Percentiles rank a stretch among this genome's conserved stretches.
Conservation (phyloP, 2,113 vertebrate species). For the Gadus chalcogrammus region DNA sequence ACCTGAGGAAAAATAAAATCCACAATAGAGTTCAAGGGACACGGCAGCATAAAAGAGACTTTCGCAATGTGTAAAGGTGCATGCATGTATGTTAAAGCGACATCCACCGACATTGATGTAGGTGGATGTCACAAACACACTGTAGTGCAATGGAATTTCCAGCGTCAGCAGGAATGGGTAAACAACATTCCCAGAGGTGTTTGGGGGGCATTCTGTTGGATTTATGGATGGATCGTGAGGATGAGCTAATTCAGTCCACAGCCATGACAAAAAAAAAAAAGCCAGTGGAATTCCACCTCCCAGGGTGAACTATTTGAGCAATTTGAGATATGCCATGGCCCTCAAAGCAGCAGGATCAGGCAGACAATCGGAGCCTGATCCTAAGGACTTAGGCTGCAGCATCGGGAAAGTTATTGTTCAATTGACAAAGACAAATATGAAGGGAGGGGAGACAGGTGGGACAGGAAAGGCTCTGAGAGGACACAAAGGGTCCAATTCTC, state of each 20-base stretch:
- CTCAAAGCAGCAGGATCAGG: constrained; percentile 62
- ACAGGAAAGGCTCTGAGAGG: constrained; percentile 55
- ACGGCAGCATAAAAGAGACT: no score
- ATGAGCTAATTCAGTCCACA: constrained; percentile 45
- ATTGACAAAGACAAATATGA: constrained; percentile 37
- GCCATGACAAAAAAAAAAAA: constrained; percentile 36
- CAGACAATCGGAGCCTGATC: constrained; percentile 67
- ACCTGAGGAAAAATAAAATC: constrained; percentile 62
- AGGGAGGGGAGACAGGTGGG: constrained; percentile 58
- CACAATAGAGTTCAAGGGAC: not conserved
- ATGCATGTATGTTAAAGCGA: no score
- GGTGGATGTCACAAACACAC: not conserved
- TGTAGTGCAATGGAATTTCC: constrained; percentile 49
- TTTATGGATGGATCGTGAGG: constrained; percentile 19
- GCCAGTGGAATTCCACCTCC: constrained; percentile 52
- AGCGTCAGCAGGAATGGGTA: constrained; percentile 44
- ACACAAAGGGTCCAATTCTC: constrained; percentile 33
- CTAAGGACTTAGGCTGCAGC: constrained; percentile 62
- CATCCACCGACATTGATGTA: no score
- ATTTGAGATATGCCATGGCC: constrained; percentile 70
- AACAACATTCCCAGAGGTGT: constrained; percentile 64
- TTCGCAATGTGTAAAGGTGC: no score
- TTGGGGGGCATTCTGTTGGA: constrained; percentile 49
- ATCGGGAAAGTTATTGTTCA: constrained; percentile 64
- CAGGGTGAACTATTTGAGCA: constrained; percentile 69